Evolutionary conservation across 53 echinoderm and acorn worm genomes (phyloP), one percentile per base, ranked within the genome.

Genomic region (Temnopleurus reevesii): DNA sequence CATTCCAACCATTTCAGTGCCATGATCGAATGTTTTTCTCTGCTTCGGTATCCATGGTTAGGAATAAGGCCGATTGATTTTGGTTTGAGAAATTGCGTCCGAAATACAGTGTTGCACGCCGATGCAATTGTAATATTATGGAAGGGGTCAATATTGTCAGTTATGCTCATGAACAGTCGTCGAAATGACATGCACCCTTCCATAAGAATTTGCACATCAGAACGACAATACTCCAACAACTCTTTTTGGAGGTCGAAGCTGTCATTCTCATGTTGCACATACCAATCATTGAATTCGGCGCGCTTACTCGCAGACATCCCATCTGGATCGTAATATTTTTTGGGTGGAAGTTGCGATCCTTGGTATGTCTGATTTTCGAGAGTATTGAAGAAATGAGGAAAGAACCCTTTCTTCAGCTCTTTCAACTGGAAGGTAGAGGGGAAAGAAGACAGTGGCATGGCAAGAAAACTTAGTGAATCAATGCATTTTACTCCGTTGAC

Each of bases 391-490:
- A 89, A 49, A 43, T 82, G 89, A 17, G 66, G 89, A n/a, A 54
- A 60, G 34, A 79, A 92, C 2, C 90, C 84, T 36, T 90, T 90
- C 43, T 77, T 79, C 86, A 84, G 23, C 31, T 92, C 90, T 1
- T 26, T 27, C 0, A 90, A 59, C 15, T 87, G 46, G 36, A 93
- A 91, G 1, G 88, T 85, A 25, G 57, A 57, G 30, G 90, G 77
- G 57, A 91, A 86, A 24, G 80, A 77, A 4, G 91, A 60, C 1
- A 91, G 86, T 15, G 91, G 89, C 93, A 95, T 93, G 27, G 89
- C 93, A 24, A 93, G 59, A 31, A 93, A 93, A 56, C 86, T 93
- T 7, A 91, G 45, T 0, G 91, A 95, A 59, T 93, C 93, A 46
- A 93, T 93, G 17, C 86, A 13, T 46, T 90, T 90, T 10, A 89